Evolutionary conservation across 2,113 vertebrate genomes (phyloP), one percentile per base, ranked within the genome.

Genomic region (Albula goreensis): DNA sequence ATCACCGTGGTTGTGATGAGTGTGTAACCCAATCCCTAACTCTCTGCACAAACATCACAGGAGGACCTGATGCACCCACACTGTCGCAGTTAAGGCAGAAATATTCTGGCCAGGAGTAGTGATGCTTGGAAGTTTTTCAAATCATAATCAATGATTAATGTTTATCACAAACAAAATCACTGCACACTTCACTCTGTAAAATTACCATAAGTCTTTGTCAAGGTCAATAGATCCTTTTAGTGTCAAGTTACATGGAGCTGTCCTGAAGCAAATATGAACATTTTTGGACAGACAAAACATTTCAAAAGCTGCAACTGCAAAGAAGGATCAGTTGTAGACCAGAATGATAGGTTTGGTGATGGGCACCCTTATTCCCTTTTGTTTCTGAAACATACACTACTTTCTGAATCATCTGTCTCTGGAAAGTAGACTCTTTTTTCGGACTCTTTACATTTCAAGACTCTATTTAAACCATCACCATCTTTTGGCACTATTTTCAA

Each of bases 1-100:
- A 93, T 93, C 88, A 90, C 91, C 81, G 78, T 89, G 94, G 91
- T 19, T 89, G 86, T 87, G 53, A 77, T 66, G 86, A 81, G 81
- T 85, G 0, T 87, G 91, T 88, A 88, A 85, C 81, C 78, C 81
- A 78, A 56, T 82, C 9, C 60, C 80, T 78, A 79, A 78, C 85
- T 50, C 78, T 82, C 41, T 53, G 63, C 56, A 17, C 84, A 84
- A 57, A 87, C 57, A 88, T 60, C 80, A 17, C 15, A 50, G 89
- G 66, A 81, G 15, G 79, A 51, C 82, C 50, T 51, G 78, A 80
- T 15, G 50, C 83, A 80, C 51, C 85, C 78, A 51, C 60, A 84
- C 25, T 83, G 57, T 31, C 50, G 12, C 50, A 51, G 49, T 17
- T 31, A 3, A 51, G 49, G 15, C 78, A 25, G n/a, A 19, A 74